phyloP scores from a whole-genome alignment of 2,888 invertebrate genomes.

The Hybos culiciformis region DNA sequence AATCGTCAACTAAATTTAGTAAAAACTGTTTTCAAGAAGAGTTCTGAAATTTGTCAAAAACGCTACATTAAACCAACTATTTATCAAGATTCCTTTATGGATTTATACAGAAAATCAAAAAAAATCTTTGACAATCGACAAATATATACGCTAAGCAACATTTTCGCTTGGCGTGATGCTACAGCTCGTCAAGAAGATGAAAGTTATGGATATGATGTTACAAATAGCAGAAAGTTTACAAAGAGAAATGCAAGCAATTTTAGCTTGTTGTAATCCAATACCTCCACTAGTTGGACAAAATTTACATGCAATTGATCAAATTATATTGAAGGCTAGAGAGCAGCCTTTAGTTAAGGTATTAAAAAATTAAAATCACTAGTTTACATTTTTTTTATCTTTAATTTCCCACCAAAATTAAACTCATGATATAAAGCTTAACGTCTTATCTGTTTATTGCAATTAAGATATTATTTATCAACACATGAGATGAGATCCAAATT shows the following conservation, averaged over 20 bases:
- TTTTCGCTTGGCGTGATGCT: constrained; percentile 80
- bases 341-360: constrained; percentile 50
- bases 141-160: constrained; percentile 61
- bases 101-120: constrained; percentile 63
- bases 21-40: constrained; percentile 54
- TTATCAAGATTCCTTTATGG: constrained; percentile 53
- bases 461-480: no score
- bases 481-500: no score
- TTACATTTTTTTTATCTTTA: constrained; percentile 1
- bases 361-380: no score
- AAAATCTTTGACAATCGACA: constrained; percentile 76
- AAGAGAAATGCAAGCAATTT: constrained; percentile 80
- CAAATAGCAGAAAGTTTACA: constrained; percentile 79
- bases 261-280: constrained; percentile 86
- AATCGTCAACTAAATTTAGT: constrained; percentile 56
- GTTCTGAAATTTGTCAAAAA: constrained; percentile 64
- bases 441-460: no score
- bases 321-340: constrained; percentile 55
- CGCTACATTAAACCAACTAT: constrained; percentile 67
- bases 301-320: constrained; percentile 45
- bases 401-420: no score
- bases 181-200: constrained; percentile 81
- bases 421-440: no score
- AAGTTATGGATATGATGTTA: constrained; percentile 76
- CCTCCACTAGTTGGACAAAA: constrained; percentile 54